A percentile compares a stretch with the other conserved stretches of the same genome.
Evolutionary conservation across 1,140 invertebrate species (phyloP).

Genomic region (Eufriesea mexicana): DNA sequence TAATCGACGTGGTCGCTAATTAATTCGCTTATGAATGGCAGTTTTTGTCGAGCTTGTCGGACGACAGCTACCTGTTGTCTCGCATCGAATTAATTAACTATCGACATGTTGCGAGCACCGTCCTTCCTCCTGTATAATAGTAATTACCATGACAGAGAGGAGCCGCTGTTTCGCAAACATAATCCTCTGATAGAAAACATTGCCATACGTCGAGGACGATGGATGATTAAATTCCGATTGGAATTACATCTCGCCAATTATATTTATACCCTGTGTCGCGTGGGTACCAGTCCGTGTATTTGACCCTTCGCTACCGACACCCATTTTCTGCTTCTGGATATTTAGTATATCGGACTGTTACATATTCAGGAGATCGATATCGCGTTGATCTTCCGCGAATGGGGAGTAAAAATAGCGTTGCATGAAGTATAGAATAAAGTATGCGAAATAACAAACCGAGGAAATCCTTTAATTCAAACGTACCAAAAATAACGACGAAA

Average conservation of each 20-base stretch:
- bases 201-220: too few species aligned
- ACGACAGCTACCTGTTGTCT: constrained; percentile 26
- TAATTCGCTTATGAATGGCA: constrained; percentile 38
- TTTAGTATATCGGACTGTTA: too few species aligned
- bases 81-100: constrained; percentile 44
- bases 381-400: too few species aligned
- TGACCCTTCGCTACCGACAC: too few species aligned
- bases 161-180: neutral
- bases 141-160: constrained; percentile 28
- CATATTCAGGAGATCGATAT: too few species aligned
- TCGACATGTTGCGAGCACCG: constrained; percentile 13
- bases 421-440: too few species aligned
- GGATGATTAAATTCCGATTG: neutral
- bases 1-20: constrained; percentile 35
- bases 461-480: too few species aligned
- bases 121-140: constrained; percentile 20
- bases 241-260: neutral
- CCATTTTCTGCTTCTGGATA: too few species aligned
- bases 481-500: too few species aligned
- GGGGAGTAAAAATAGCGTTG: too few species aligned
- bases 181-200: constrained; percentile 10
- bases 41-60: constrained; percentile 27
- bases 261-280: neutral
- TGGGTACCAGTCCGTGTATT: too few species aligned
- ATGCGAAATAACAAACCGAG: too few species aligned